Evolutionary conservation across 1,140 invertebrate species (phyloP).

Genomic region (Rhyacophila brunnea): DNA sequence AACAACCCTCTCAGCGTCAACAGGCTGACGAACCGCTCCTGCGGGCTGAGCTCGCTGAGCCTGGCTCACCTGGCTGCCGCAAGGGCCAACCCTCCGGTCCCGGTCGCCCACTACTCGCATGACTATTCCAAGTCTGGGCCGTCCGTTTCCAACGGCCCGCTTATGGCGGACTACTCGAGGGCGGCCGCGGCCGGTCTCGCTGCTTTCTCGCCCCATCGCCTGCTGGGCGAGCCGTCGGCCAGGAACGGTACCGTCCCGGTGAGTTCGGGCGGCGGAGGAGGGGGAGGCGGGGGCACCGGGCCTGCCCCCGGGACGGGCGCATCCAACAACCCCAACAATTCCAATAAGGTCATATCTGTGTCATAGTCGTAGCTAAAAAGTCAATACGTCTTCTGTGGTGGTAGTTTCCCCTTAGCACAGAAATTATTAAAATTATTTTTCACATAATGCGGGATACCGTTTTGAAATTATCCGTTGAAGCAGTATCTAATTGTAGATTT

Average conservation of each 20-base stretch:
- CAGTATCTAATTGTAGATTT: too few species aligned
- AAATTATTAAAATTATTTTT: constrained; percentile 1
- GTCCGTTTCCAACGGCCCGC: constrained; percentile 15
- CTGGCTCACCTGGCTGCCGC: constrained; percentile 21
- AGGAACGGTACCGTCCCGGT: constrained; percentile 23
- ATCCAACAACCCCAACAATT: constrained; percentile 31
- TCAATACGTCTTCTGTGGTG: constrained; percentile 33
- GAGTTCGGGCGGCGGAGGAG: constrained; percentile 15
- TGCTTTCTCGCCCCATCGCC: constrained; percentile 38
- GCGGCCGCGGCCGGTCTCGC: constrained; percentile 3
- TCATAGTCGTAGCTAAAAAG: constrained; percentile 46
- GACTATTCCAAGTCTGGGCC: constrained; percentile 25
- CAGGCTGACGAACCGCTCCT: constrained; percentile 67
- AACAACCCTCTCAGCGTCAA: constrained; percentile 90
- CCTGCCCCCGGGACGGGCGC: constrained; percentile 37
- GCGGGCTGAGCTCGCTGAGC: constrained; percentile 27
- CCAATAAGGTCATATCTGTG: constrained; percentile 49
- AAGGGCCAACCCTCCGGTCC: constrained; percentile 9
- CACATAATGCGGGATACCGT: too few species aligned
- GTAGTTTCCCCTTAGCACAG: neutral
- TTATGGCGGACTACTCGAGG: constrained; percentile 4
- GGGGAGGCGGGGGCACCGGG: constrained; percentile 35
- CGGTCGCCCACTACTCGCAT: constrained; percentile 17
- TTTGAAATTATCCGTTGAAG: too few species aligned
- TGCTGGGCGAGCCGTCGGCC: constrained; percentile 38